phyloP scores from a whole-genome alignment of 2,888 invertebrate species.

The Scaptomyza caliginosa region DNA sequence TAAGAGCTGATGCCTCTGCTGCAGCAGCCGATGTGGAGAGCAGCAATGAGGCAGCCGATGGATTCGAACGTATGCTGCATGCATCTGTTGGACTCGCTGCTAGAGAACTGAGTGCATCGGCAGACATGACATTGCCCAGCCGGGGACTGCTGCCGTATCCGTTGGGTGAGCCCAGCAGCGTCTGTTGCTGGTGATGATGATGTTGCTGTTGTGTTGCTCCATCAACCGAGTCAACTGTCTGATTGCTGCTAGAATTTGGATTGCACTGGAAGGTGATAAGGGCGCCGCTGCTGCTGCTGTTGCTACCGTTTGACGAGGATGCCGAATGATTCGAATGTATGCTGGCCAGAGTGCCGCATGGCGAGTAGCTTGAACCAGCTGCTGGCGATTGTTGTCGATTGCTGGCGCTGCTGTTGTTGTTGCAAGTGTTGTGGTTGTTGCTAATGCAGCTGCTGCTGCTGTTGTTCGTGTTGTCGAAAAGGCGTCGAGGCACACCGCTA shows the following conservation, averaged over 20 bases:
- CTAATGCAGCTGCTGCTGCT: slow-evolving; percentile 16
- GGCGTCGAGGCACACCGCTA: slow-evolving; percentile 84
- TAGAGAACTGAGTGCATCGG: slow-evolving; percentile 80
- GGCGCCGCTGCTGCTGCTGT: slow-evolving; percentile 81
- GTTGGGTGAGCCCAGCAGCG: slow-evolving; percentile 62
- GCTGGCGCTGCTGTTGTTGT: slow-evolving; percentile 27
- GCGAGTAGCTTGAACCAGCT: slow-evolving; percentile 67
- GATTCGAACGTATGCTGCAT: slow-evolving; percentile 83
- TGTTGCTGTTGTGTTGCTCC: slow-evolving; percentile 40
- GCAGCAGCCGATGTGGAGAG: slow-evolving; percentile 79
- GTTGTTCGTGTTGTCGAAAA: slow-evolving; percentile 77
- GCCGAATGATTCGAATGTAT: slow-evolving; percentile 79
- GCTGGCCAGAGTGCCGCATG: slow-evolving; percentile 81
- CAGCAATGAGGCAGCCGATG: slow-evolving; percentile 81
- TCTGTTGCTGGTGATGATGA: slow-evolving; percentile 37
- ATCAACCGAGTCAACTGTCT: slow-evolving; percentile 52
- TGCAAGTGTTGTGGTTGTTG: slow-evolving; percentile 37
- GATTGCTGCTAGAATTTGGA: slow-evolving; percentile 49
- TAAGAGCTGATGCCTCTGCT: slow-evolving; percentile 66
- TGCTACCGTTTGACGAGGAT: slow-evolving; percentile 81
- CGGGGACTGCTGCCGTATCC: slow-evolving; percentile 63
- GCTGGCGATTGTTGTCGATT: slow-evolving; percentile 9
- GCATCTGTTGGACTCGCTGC: slow-evolving; percentile 83
- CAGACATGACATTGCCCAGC: slow-evolving; percentile 58
- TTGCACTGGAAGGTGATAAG: slow-evolving; percentile 81